These are phyloP conservation scores for Caloenas nicobarica DNA, from an alignment of 2,113 vertebrate species.

Conservation along the genomic window DNA sequence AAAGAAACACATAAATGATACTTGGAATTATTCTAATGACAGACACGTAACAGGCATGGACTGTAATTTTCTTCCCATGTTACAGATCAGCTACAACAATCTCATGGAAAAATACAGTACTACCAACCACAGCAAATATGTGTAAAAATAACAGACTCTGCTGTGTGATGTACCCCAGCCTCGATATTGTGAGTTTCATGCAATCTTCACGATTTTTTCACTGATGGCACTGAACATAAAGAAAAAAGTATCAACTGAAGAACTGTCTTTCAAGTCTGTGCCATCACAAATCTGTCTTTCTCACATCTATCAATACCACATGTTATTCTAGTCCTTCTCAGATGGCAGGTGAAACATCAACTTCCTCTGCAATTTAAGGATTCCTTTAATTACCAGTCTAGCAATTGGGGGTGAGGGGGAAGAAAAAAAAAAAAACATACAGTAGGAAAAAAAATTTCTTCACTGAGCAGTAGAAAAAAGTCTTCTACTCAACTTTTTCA, in stretches of 20 bases:
- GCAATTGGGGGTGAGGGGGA: background rate
- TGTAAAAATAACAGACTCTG: background rate
- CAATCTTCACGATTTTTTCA: background rate
- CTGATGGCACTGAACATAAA: background rate
- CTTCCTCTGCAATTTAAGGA: background rate
- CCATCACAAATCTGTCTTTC: background rate
- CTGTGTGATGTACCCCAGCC: background rate
- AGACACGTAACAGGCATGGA: background rate
- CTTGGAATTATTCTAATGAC: background rate
- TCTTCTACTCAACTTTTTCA: background rate
- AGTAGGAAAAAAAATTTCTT: background rate
- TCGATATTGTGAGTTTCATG: background rate
- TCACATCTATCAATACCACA: background rate
- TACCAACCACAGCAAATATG: background rate
- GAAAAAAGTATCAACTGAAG: background rate
- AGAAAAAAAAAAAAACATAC: background rate
- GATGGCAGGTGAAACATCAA: background rate
- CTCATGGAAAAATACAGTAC: background rate
- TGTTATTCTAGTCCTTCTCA: background rate
- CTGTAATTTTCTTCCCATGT: background rate
- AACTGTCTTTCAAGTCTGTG: background rate
- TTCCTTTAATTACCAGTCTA: background rate
- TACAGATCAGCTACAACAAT: background rate
- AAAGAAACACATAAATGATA: background rate
- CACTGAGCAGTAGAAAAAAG: background rate